Evolutionary conservation across 2,113 vertebrate genomes (phyloP).

Genomic region (Jaculus jaculus): DNA sequence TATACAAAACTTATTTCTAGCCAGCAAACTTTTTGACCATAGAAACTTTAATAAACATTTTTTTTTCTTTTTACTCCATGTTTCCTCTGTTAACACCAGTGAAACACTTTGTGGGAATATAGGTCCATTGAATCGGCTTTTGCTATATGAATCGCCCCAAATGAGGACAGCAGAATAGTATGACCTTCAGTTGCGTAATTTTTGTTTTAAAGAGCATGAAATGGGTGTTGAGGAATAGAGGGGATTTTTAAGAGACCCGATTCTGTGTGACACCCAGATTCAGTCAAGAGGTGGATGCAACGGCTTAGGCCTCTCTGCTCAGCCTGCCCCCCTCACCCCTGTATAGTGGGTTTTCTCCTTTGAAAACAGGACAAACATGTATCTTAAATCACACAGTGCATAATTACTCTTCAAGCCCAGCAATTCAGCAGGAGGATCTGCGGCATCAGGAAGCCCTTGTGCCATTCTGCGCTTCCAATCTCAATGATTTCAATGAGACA

Average conservation of each 20-base stretch:
- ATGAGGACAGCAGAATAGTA: constrained; percentile 9
- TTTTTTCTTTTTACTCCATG: background rate
- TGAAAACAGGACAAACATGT: constrained; percentile 27
- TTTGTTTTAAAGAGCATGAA: background rate
- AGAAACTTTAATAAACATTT: background rate
- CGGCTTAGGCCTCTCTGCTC: fast-evolving
- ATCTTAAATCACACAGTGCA: background rate
- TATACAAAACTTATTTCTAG: background rate
- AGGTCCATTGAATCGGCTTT: background rate
- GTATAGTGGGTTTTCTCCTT: background rate
- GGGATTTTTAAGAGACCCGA: background rate
- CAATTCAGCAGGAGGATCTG: constrained; percentile 18
- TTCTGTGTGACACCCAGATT: constrained; percentile 15
- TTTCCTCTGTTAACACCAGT: background rate
- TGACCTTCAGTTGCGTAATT: background rate
- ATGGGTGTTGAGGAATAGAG: background rate
- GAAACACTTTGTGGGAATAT: background rate
- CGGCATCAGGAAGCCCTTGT: background rate
- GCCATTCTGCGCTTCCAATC: constrained; percentile 48
- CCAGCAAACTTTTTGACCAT: background rate
- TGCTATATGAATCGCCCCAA: constrained; percentile 20
- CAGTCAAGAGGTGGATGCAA: background rate
- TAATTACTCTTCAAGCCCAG: constrained; percentile 44
- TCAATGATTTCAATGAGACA: constrained; percentile 43
- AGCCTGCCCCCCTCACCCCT: background rate